Conservation (phyloP, 2,888 invertebrate species). For the Eilema griseolum region DNA sequence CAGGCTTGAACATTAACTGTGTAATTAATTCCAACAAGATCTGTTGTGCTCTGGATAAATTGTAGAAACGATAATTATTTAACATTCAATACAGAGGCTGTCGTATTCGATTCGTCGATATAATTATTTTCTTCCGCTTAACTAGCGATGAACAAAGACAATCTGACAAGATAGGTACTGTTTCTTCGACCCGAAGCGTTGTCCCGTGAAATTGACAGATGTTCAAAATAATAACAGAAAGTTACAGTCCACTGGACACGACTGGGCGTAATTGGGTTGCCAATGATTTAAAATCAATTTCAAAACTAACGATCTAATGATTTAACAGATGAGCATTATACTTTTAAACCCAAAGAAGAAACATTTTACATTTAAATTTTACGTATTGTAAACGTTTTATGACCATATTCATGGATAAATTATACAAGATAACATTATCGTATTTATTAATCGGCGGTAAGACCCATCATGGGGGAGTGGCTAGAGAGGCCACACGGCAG, state of each 20-base stretch:
- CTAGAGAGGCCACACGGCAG: too few species aligned
- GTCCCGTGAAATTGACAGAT: slow-evolving; percentile 76
- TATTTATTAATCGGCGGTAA: too few species aligned
- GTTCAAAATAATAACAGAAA: slow-evolving; percentile 75
- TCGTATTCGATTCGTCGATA: slow-evolving; percentile 64
- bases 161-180: slow-evolving; percentile 60
- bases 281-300: slow-evolving; percentile 61
- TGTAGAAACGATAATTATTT: slow-evolving; percentile 51
- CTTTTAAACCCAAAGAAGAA: background rate
- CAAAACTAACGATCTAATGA: slow-evolving; percentile 44
- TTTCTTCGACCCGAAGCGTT: slow-evolving; percentile 67
- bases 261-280: slow-evolving; percentile 61
- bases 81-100: slow-evolving; percentile 57
- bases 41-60: slow-evolving; percentile 27
- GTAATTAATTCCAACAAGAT: slow-evolving; percentile 20
- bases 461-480: too few species aligned
- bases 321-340: background rate
- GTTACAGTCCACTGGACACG: slow-evolving; percentile 62
- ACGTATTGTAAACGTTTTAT: background rate
- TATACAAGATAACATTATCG: background rate
- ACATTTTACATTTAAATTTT: background rate
- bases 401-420: background rate
- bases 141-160: slow-evolving; percentile 72
- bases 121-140: slow-evolving; percentile 80
- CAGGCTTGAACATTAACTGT: slow-evolving; percentile 10